Evolutionary conservation across 2,888 invertebrate species (phyloP), one percentile per base, ranked within the genome.

Genomic region (Euplagia quadripunctaria): DNA sequence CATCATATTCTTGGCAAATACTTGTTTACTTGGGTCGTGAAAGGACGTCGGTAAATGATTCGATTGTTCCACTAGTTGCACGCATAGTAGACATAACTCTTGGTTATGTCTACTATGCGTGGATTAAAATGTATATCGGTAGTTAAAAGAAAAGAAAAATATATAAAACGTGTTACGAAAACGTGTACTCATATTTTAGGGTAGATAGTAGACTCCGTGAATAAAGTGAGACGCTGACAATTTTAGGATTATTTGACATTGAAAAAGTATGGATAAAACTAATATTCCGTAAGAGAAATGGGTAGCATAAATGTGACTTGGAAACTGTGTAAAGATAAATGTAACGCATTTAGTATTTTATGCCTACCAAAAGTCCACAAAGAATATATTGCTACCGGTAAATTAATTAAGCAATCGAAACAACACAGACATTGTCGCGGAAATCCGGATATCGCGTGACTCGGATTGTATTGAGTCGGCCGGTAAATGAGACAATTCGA

Each of bases 351-450:
- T 55, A 6, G n/a, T 12, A 43, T 43, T 46, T 4, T 46, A 20
- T 43, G 6, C 87, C 88, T 89, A 85, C 72, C 84, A 81, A 73
- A 79, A 75, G 58, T 55, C 76, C 73, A 75, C 77, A 78, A 74
- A 78, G 80, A 84, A 86, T 84, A 80, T 82, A 86, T 86, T 84
- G 81, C 78, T 82, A 75, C 70, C 83, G 81, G 83, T 83, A 86
- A 88, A 89, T 91, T 90, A 90, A 91, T 90, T 90, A 90, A 86
- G 85, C 87, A 85, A 87, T 88, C 84, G 83, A 83, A 85, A 88
- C 86, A 83, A 86, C 88, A 87, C 86, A 89, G 86, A 88, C 87
- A 86, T 83, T 80, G 81, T 84, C 82, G 79, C 84, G 89, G 88
- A 88, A 80, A 79, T 88, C 87, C 89, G 90, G 85, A 78, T 73